Percentiles rank a stretch among this genome's conserved stretches.
Conservation (phyloP, 2,113 vertebrate genomes). For the Hydrochoerus hydrochaeris region DNA sequence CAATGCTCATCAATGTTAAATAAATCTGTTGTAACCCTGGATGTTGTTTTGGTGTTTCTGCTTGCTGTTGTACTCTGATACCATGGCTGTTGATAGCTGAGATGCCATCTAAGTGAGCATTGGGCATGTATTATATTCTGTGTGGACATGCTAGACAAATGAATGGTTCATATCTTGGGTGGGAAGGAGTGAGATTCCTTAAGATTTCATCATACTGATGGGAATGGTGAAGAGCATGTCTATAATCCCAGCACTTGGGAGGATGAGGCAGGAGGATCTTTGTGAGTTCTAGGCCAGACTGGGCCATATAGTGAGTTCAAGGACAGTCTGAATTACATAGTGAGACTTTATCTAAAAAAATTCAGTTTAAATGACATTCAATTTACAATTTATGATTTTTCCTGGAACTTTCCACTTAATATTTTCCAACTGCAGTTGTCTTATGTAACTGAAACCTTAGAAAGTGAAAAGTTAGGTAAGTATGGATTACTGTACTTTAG, state of each 20-base stretch:
- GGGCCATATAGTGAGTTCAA: not conserved
- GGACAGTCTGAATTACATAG: not conserved
- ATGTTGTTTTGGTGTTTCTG: not conserved
- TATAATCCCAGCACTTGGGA: not conserved
- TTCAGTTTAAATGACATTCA: not conserved
- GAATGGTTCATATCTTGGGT: not conserved
- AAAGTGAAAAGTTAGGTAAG: not conserved
- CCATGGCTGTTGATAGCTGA: not conserved
- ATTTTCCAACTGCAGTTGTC: not conserved
- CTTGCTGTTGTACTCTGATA: not conserved
- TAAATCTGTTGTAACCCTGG: not conserved
- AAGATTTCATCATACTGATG: not conserved
- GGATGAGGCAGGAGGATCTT: not conserved
- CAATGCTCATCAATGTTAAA: not conserved
- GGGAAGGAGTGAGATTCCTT: not conserved
- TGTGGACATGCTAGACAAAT: not conserved
- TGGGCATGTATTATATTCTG: not conserved
- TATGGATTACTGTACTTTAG: not conserved
- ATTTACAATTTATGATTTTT: not conserved
- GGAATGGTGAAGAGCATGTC: not conserved
- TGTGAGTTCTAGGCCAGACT: not conserved
- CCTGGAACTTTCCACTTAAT: not conserved
- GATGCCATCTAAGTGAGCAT: not conserved
- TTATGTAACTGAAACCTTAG: not conserved
- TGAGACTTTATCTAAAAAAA: not conserved